These are phyloP conservation scores for Crioceris asparagi DNA, from an alignment of 2,888 invertebrate species.

Conservation along the genomic window DNA sequence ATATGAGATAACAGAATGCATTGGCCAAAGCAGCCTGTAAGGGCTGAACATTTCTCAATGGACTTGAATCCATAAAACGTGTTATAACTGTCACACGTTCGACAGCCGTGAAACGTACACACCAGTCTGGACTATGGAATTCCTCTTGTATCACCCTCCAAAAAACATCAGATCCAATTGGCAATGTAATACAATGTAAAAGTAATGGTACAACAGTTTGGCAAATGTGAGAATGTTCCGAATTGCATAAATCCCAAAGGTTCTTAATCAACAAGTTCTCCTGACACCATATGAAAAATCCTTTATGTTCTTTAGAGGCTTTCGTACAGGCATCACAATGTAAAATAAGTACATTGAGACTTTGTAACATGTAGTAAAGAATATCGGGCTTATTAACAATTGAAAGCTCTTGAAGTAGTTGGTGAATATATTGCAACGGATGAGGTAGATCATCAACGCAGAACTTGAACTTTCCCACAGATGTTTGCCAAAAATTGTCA, in stretches of 20 bases:
- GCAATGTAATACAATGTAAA: constrained; percentile 88
- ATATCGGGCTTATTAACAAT: constrained; percentile 83
- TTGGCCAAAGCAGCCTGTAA: constrained; percentile 91
- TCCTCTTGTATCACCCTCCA: constrained; percentile 92
- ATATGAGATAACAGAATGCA: constrained; percentile 92
- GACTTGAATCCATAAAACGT: constrained; percentile 83
- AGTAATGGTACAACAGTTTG: constrained; percentile 86
- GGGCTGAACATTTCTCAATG: constrained; percentile 68
- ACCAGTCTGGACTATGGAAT: constrained; percentile 85
- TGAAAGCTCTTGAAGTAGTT: constrained; percentile 74
- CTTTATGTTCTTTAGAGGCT: constrained; percentile 79
- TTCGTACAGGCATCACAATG: constrained; percentile 88
- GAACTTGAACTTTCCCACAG: constrained; percentile 87
- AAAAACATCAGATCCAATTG: constrained; percentile 89
- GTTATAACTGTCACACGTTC: constrained; percentile 91
- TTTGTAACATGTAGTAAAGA: constrained; percentile 83
- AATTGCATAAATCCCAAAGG: constrained; percentile 85
- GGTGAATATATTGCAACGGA: constrained; percentile 86
- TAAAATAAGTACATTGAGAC: constrained; percentile 80
- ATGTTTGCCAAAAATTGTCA: constrained; percentile 86
- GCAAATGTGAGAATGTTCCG: constrained; percentile 88
- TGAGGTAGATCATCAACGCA: constrained; percentile 81
- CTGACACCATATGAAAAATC: constrained; percentile 93
- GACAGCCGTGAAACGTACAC: constrained; percentile 84
- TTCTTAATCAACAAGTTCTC: constrained; percentile 89